Evolutionary conservation across 2,797 vertebrate species (phyloP).

Genomic region (Scyliorhinus canicula): DNA sequence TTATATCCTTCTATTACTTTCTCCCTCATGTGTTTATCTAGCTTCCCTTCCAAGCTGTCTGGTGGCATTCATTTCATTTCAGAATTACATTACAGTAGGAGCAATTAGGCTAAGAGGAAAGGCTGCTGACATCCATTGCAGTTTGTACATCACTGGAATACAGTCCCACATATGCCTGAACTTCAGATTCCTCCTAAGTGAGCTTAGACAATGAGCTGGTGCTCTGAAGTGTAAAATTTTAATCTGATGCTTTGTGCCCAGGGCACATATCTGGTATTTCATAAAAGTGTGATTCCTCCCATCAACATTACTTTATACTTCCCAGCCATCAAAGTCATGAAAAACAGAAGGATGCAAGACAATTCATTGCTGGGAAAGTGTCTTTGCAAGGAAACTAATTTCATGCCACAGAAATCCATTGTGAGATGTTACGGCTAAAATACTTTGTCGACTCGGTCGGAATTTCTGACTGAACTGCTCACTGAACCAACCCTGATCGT

Average conservation of each 20-base stretch:
- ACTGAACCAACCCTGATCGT: neutral
- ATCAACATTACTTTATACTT: slow-evolving; percentile 25
- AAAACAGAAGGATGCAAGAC: neutral
- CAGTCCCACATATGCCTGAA: neutral
- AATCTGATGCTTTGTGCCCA: neutral
- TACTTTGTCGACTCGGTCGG: neutral
- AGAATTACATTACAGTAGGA: slow-evolving; percentile 5
- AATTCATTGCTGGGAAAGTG: neutral
- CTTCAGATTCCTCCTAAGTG: neutral
- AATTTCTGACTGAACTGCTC: neutral
- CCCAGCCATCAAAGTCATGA: slow-evolving; percentile 13
- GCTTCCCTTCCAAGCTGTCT: neutral
- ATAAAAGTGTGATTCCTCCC: neutral
- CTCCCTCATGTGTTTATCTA: neutral
- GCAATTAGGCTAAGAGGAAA: neutral
- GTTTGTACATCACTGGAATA: neutral
- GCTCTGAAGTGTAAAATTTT: slow-evolving; percentile 22
- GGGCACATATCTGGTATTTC: slow-evolving; percentile 9
- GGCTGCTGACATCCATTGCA: neutral
- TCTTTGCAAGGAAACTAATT: slow-evolving; percentile 22
- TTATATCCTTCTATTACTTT: neutral
- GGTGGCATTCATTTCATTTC: no score
- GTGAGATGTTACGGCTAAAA: neutral
- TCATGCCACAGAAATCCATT: slow-evolving; percentile 28
- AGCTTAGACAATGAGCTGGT: slow-evolving; percentile 18